Percentiles rank a stretch among this genome's conserved stretches.
Evolutionary conservation across 2,113 vertebrate species (phyloP).

Genomic region (Cinclus mexicanus): DNA sequence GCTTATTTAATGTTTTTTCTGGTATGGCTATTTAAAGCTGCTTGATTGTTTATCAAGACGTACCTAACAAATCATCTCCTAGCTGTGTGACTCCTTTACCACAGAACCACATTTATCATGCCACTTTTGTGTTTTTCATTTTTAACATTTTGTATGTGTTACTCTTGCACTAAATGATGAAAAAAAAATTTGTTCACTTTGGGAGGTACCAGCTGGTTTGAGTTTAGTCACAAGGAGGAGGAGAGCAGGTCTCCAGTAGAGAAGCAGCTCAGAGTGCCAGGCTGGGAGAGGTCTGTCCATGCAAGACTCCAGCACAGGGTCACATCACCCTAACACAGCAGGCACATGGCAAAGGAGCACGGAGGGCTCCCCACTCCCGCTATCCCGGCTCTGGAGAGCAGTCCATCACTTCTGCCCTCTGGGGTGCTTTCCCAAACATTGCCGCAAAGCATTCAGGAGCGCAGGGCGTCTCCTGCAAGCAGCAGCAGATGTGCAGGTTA

Average conservation of each 20-base stretch:
- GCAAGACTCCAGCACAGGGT: too few species aligned
- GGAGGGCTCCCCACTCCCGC: rapidly evolving
- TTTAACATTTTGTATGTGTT: not conserved
- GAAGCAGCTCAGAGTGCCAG: not conserved
- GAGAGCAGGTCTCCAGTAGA: not conserved
- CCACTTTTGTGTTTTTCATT: not conserved
- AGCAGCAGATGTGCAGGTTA: rapidly evolving
- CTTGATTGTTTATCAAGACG: not conserved
- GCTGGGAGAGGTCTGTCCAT: not conserved
- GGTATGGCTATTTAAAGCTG: not conserved
- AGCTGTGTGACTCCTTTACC: not conserved
- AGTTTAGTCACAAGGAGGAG: not conserved
- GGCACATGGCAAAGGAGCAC: not conserved
- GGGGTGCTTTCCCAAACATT: not conserved
- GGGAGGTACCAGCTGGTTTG: not conserved
- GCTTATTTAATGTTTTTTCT: not conserved
- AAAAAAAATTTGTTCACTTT: not conserved
- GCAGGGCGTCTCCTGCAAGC: not conserved
- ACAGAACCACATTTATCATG: not conserved
- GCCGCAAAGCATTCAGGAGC: not conserved
- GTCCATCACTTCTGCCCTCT: not conserved
- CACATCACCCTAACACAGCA: not conserved
- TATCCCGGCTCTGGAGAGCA: not conserved
- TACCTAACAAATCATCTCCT: not conserved
- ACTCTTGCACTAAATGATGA: not conserved